Percentiles rank a stretch among this genome's conserved stretches.
These are phyloP conservation scores for Aegotheles bennettii DNA, from an alignment of 2,113 vertebrate species.

Conservation along the genomic window DNA sequence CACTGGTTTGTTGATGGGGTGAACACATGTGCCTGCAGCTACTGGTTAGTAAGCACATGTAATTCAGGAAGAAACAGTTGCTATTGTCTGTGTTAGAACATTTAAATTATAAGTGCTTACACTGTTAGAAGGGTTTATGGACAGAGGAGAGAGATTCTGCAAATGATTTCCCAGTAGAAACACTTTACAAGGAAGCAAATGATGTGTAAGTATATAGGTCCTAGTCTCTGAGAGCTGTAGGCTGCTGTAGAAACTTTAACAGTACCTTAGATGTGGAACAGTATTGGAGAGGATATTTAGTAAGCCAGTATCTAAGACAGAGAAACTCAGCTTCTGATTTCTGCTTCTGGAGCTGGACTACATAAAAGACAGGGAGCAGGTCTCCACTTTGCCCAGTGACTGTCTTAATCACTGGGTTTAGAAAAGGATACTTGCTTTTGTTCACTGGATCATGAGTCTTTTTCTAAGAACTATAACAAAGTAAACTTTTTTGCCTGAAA, in stretches of 20 bases:
- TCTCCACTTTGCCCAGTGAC: neutral
- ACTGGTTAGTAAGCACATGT: conserved; percentile 56
- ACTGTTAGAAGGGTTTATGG: conserved; percentile 67
- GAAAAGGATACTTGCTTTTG: neutral
- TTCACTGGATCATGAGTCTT: neutral
- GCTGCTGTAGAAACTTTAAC: neutral
- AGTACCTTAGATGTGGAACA: neutral
- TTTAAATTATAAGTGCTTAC: conserved; percentile 74
- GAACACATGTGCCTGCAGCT: conserved; percentile 65
- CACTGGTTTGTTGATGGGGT: conserved; percentile 43
- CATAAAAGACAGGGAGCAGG: neutral
- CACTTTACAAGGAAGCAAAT: neutral
- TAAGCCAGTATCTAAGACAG: neutral
- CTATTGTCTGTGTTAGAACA: conserved; percentile 43
- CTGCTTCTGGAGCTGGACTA: neutral
- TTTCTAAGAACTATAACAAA: neutral
- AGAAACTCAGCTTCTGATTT: neutral
- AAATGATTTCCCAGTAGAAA: conserved; percentile 19
- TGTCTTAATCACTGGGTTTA: neutral
- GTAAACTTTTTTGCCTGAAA: neutral
- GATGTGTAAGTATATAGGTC: too few relatives aligned
- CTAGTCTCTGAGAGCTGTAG: neutral
- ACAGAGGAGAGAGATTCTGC: neutral
- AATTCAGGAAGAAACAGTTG: conserved; percentile 73
- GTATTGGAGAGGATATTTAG: neutral